phyloP scores from a whole-genome alignment of 2,797 vertebrate species.

The Gila robusta region DNA sequence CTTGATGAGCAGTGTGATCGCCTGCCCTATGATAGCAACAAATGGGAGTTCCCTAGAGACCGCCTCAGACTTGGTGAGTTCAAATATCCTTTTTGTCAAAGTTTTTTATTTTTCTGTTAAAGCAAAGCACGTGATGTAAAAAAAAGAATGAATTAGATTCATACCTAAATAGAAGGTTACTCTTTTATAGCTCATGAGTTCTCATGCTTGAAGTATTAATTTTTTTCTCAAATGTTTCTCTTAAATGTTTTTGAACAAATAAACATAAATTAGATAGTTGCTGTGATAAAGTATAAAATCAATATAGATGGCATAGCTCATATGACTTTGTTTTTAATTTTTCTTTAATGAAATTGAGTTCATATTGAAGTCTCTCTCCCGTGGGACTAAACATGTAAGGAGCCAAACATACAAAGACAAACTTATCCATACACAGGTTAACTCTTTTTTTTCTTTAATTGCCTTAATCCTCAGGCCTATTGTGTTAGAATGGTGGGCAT shows the following conservation, averaged over 20 bases:
- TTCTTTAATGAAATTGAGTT: not conserved
- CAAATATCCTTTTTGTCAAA: not conserved
- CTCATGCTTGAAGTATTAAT: not conserved
- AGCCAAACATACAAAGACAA: not conserved
- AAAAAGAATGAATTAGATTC: not conserved
- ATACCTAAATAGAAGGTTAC: not conserved
- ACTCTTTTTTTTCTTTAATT: not conserved
- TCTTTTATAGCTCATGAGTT: not conserved
- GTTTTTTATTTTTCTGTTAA: not conserved
- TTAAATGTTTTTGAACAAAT: not conserved
- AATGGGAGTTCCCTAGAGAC: slow-evolving; percentile 96
- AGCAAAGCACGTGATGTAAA: not conserved
- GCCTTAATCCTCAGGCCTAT: not conserved
- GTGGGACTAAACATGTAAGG: not conserved
- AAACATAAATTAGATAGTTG: not conserved
- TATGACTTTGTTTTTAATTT: not conserved
- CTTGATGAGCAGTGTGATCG: slow-evolving; percentile 91
- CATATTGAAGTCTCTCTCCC: not conserved
- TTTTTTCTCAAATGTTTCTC: not conserved
- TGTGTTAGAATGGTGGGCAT: slow-evolving; percentile 26
- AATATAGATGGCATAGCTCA: not conserved
- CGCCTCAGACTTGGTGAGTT: slow-evolving; percentile 88
- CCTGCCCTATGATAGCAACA: slow-evolving; percentile 91
- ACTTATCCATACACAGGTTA: not conserved
- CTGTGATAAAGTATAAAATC: not conserved